Evolutionary conservation across 2,888 invertebrate species (phyloP).

Genomic region (Xestoiulus laeticollis): DNA sequence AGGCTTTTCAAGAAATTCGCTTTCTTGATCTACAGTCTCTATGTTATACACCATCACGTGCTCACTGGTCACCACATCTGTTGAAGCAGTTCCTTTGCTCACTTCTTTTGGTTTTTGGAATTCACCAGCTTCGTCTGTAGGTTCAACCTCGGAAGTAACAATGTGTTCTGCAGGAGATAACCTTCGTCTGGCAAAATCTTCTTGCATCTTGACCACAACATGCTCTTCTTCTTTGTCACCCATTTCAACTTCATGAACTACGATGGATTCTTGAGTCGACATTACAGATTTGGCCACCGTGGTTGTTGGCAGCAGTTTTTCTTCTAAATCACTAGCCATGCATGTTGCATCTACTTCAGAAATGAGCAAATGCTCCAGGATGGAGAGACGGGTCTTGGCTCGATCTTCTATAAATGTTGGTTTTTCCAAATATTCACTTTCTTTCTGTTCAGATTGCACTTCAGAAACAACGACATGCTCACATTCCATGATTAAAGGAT

Average conservation of each 20-base stretch:
- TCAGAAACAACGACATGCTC: conserved; percentile 60
- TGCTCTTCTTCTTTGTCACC: conserved; percentile 52
- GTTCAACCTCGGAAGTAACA: conserved; percentile 46
- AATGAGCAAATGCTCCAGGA: conserved; percentile 50
- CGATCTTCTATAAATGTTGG: conserved; percentile 45
- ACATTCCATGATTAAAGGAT: conserved; percentile 52
- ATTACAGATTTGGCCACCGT: conserved; percentile 42
- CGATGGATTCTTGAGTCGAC: conserved; percentile 50
- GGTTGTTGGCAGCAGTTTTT: background rate
- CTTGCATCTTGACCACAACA: background rate
- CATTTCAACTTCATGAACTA: conserved; percentile 45
- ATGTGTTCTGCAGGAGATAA: conserved; percentile 51
- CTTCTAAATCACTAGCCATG: conserved; percentile 31
- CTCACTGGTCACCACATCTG: conserved; percentile 49
- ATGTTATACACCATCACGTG: conserved; percentile 55
- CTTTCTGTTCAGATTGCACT: conserved; percentile 51
- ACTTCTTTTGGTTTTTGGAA: conserved; percentile 42
- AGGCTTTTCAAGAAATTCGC: conserved; percentile 50
- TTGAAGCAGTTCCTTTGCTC: conserved; percentile 46
- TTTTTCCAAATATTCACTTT: conserved; percentile 54
- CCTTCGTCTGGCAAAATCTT: conserved; percentile 46
- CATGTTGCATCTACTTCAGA: conserved; percentile 49
- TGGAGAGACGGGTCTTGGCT: conserved; percentile 51
- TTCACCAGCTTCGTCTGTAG: conserved; percentile 47
- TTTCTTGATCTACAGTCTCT: conserved; percentile 45